Evolutionary conservation across 2,797 vertebrate genomes (phyloP), one percentile per base, ranked within the genome.

Genomic region (Allobates femoralis): DNA sequence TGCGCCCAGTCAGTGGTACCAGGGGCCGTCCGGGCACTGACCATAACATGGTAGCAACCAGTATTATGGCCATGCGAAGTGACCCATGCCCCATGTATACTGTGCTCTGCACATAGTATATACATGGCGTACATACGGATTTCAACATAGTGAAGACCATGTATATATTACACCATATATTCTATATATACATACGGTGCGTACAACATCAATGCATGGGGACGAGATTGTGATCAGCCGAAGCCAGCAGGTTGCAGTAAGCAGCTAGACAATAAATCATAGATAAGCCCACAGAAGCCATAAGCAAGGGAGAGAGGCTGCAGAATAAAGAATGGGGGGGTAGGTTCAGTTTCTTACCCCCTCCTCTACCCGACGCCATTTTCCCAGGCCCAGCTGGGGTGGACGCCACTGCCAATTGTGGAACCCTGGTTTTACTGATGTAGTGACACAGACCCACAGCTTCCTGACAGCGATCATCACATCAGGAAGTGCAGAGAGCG

Each of bases 311-410:
- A 69, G 5, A 71, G 58, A 67, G 80, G 51, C 12, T n/a, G 30
- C 41, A 21, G 16, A 62, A 18, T 6, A 12, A 85, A 41, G 30
- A 3, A 64, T 7, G 2, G 56, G 80, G 23, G 23, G 28, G n/a
- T n/a, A 46, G 32, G 26, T 41, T 55, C 30, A 50, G 67, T 30
- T 76, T 66, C 86, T 88, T 88, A 88, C 86, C 86, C 74, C 81
- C 86, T 84, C 86, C 86, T 76, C 67, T 71, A 73, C 86, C 82
- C 60, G 86, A 84, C 50, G 86, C 86, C 86, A 88, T 88, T n/a
- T 75, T 87, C 30, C 77, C 77, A 84, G 76, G 77, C 82, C 86
- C 76, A 50, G 77, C 12, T 67, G 58, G 55, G 67, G 67, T 66
- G 34, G 77, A 58, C 69, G 58, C 82, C 86, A 58, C 82, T 84